These are phyloP conservation scores for Acanthurus lineatus DNA, from an alignment of 2,797 vertebrate species.

Conservation along the genomic window DNA sequence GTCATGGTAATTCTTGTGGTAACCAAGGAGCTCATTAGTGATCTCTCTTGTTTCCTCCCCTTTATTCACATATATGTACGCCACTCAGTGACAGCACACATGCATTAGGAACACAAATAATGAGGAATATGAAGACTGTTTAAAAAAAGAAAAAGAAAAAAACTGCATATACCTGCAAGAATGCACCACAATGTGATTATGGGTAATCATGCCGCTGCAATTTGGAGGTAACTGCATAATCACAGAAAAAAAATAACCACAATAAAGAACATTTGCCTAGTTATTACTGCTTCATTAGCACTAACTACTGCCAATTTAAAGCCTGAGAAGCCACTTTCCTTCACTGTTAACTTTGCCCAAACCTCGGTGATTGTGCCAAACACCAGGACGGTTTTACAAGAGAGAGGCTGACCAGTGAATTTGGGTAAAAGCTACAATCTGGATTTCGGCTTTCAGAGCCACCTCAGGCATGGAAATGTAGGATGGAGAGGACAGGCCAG, in stretches of 20 bases:
- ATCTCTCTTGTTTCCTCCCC: constrained; percentile 43
- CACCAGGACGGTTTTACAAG: constrained; percentile 2
- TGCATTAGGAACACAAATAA: constrained; percentile 62
- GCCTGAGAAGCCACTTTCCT: constrained; percentile 52
- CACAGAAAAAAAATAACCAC: constrained; percentile 56
- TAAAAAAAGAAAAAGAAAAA: constrained; percentile 4
- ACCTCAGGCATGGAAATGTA: constrained; percentile 21
- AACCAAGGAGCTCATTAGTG: constrained; percentile 66
- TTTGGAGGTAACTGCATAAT: constrained; percentile 53
- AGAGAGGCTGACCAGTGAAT: constrained; percentile 29
- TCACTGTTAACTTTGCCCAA: constrained; percentile 42
- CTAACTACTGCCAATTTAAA: constrained; percentile 62
- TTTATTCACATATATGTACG: constrained; percentile 47
- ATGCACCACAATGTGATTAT: constrained; percentile 60
- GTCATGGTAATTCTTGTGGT: constrained; percentile 62
- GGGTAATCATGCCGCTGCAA: constrained; percentile 56
- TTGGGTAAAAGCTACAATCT: constrained; percentile 26
- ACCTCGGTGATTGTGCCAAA: constrained; percentile 38
- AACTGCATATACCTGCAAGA: constrained; percentile 29
- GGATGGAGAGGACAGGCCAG: constrained; percentile 10
- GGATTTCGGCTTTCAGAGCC: constrained; percentile 33
- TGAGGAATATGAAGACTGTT: constrained; percentile 35
- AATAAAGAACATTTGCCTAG: constrained; percentile 52
- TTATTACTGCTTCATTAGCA: constrained; percentile 68
- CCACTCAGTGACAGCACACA: constrained; percentile 1